Conservation (phyloP, 2,888 invertebrate species). For the Myopa testacea region DNA sequence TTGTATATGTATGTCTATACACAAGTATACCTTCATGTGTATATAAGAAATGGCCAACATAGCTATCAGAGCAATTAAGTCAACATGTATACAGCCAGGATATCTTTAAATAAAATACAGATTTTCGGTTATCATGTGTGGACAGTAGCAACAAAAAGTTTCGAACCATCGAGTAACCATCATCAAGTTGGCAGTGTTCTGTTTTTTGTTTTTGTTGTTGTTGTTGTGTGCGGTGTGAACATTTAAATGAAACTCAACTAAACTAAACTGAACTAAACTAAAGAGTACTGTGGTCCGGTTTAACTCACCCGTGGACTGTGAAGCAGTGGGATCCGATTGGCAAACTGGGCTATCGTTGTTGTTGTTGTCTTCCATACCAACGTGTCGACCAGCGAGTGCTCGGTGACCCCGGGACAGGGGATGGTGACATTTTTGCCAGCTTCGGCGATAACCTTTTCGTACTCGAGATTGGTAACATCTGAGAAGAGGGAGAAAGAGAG, state of each 20-base stretch:
- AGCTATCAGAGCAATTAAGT: no score
- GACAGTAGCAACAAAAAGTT: not conserved
- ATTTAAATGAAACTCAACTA: no score
- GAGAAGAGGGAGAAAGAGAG: slow-evolving; percentile 51
- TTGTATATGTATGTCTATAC: no score
- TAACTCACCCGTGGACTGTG: slow-evolving; percentile 68
- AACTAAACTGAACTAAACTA: no score
- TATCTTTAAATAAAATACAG: slow-evolving; percentile 18
- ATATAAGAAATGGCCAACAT: no score
- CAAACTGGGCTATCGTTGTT: slow-evolving; percentile 68
- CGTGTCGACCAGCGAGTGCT: slow-evolving; percentile 74
- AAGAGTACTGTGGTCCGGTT: not conserved
- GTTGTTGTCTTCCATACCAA: slow-evolving; percentile 73
- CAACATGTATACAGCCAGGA: not conserved
- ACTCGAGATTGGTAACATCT: slow-evolving; percentile 74
- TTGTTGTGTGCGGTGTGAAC: no score
- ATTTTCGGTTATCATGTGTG: not conserved
- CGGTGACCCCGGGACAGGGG: slow-evolving; percentile 77
- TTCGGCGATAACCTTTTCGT: slow-evolving; percentile 73
- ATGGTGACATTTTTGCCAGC: slow-evolving; percentile 77
- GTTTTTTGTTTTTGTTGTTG: no score
- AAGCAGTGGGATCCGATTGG: slow-evolving; percentile 68
- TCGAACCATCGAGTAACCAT: no score
- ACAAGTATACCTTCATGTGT: no score
- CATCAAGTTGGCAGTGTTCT: not conserved